Percentiles rank a stretch among this genome's conserved stretches.
phyloP scores from a whole-genome alignment of 2,113 vertebrate genomes.

The Polypterus senegalus region DNA sequence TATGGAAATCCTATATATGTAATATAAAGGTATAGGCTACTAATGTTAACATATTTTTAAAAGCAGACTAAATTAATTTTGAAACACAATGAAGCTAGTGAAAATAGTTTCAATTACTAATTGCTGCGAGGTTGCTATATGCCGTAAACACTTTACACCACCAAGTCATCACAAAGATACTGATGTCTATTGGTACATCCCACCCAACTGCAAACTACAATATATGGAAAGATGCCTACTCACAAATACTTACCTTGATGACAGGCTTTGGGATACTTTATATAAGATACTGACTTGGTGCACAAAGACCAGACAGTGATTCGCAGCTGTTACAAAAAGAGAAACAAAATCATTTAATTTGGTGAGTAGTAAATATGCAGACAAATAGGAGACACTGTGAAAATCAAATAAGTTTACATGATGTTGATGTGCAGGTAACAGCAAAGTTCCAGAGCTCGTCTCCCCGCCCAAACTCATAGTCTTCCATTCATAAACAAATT shows the following conservation, averaged over 20 bases:
- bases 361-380: constrained; percentile 15
- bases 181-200: too few relatives aligned
- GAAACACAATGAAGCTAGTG: too few relatives aligned
- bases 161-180: too few relatives aligned
- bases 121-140: too few relatives aligned
- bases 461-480: not conserved
- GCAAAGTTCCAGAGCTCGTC: not conserved
- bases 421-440: not conserved
- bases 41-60: too few relatives aligned
- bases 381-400: too few relatives aligned
- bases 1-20: too few relatives aligned
- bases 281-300: constrained; percentile 93
- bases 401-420: too few relatives aligned
- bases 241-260: constrained; percentile 70
- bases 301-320: constrained; percentile 94
- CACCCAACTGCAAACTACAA: constrained; percentile 1
- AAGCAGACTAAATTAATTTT: too few relatives aligned
- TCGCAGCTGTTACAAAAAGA: constrained; percentile 60
- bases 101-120: too few relatives aligned
- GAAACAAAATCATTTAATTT: constrained; percentile 9
- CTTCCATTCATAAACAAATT: constrained; percentile 6
- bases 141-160: too few relatives aligned
- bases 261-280: constrained; percentile 93
- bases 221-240: not conserved
- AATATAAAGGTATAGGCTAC: too few relatives aligned